These are phyloP conservation scores for Ceratothoa steindachneri DNA, from an alignment of 2,888 invertebrate species.

Conservation along the genomic window DNA sequence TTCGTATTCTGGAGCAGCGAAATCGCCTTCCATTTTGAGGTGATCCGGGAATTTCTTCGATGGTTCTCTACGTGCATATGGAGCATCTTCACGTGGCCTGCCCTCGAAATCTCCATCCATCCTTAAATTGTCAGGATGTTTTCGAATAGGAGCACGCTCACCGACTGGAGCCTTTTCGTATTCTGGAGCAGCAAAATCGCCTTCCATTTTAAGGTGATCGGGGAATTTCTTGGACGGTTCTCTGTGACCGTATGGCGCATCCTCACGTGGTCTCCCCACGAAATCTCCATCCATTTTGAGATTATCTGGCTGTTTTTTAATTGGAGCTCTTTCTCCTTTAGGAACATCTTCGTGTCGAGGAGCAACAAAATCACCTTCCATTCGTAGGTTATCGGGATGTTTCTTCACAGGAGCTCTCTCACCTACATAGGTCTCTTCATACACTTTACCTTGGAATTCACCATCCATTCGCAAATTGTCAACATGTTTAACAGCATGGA, in stretches of 20 bases:
- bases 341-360: conserved; percentile 49
- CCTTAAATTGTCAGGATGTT: conserved; percentile 49
- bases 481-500: conserved; percentile 48
- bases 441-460: conserved; percentile 53
- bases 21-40: conserved; percentile 57
- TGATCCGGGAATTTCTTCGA: conserved; percentile 54
- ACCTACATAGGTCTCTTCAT: conserved; percentile 51
- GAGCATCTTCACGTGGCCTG: conserved; percentile 50
- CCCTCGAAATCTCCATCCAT: conserved; percentile 41
- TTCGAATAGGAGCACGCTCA: conserved; percentile 34
- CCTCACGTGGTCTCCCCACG: conserved; percentile 49
- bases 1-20: conserved; percentile 17
- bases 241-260: conserved; percentile 12
- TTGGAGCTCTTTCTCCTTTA: conserved; percentile 42
- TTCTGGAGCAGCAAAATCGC: conserved; percentile 27
- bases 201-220: conserved; percentile 23
- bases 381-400: conserved; percentile 36
- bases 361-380: conserved; percentile 46
- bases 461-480: conserved; percentile 56
- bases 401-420: conserved; percentile 38
- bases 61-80: conserved; percentile 52
- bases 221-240: conserved; percentile 7
- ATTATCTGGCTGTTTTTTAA: conserved; percentile 47
- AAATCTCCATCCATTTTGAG: conserved; percentile 36
- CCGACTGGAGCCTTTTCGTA: conserved; percentile 53